Conservation (phyloP, 1,140 invertebrate genomes). For the Anthonomus grandis region DNA sequence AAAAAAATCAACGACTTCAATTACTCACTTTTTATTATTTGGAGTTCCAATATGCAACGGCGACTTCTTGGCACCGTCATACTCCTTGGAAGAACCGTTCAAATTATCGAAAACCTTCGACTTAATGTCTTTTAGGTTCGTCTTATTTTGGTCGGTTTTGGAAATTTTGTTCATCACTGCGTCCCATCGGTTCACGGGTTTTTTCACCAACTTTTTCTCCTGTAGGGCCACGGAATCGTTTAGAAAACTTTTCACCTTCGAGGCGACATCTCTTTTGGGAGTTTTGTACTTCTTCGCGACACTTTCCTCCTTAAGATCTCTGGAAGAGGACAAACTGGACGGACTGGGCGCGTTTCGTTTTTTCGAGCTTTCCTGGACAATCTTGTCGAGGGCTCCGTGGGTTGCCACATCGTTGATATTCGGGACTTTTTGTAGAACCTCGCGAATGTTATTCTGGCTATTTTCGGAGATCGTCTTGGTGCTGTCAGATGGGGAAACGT, state of each 20-base stretch:
- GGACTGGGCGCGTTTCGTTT: constrained; percentile 37
- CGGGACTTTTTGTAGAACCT: constrained; percentile 10
- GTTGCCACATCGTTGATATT: background rate
- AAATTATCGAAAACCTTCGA: constrained; percentile 61
- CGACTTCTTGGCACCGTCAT: constrained; percentile 17
- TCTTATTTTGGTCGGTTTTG: constrained; percentile 66
- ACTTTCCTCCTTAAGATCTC: constrained; percentile 53
- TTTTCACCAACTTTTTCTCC: constrained; percentile 39
- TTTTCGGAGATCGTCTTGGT: constrained; percentile 45
- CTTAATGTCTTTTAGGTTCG: constrained; percentile 72
- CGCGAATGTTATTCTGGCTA: constrained; percentile 46
- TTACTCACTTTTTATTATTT: constrained; percentile 42
- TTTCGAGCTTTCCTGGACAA: constrained; percentile 32
- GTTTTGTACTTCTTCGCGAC: constrained; percentile 70
- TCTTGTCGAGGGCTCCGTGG: constrained; percentile 21
- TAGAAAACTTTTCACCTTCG: constrained; percentile 67
- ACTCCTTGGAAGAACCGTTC: constrained; percentile 22
- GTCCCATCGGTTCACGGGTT: constrained; percentile 63
- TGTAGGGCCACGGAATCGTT: constrained; percentile 39
- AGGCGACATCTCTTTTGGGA: constrained; percentile 69
- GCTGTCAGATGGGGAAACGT: constrained; percentile 45
- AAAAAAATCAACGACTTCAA: background rate
- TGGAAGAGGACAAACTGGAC: constrained; percentile 34
- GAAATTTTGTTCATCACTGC: constrained; percentile 79
- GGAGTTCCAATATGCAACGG: constrained; percentile 18